Conservation (phyloP, 2,888 invertebrate genomes). For the Abscondita cerata region DNA sequence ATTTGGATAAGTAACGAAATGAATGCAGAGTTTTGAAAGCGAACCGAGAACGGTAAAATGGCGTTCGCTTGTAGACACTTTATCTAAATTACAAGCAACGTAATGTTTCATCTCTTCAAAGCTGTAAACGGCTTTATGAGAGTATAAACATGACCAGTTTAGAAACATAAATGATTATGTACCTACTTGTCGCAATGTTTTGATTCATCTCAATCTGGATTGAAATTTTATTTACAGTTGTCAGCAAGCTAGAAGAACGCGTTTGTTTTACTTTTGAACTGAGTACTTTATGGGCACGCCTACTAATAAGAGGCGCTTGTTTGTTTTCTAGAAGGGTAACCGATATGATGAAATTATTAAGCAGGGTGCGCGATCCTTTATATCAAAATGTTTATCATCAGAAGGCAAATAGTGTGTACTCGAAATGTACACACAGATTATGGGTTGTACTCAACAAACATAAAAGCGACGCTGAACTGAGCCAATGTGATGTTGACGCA, state of each 20-base stretch:
- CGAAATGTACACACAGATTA: slow-evolving; percentile 51
- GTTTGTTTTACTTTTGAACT: slow-evolving; percentile 25
- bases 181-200: slow-evolving; percentile 24
- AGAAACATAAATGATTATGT: slow-evolving; percentile 39
- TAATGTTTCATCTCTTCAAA: slow-evolving; percentile 40
- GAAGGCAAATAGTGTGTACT: slow-evolving; percentile 58
- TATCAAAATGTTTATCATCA: slow-evolving; percentile 56
- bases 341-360: slow-evolving; percentile 34
- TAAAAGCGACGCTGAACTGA: slow-evolving; percentile 40
- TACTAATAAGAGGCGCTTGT: slow-evolving; percentile 16
- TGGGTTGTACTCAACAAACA: slow-evolving; percentile 39
- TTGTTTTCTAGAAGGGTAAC: slow-evolving; percentile 9
- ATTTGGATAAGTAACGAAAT: slow-evolving; percentile 41
- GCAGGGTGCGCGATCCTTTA: slow-evolving; percentile 48
- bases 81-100: slow-evolving; percentile 42
- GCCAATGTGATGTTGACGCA: slow-evolving; percentile 64
- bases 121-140: slow-evolving; percentile 39
- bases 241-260: too few species aligned
- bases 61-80: slow-evolving; percentile 38
- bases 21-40: slow-evolving; percentile 36
- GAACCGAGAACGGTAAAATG: slow-evolving; percentile 33
- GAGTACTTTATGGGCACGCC: slow-evolving; percentile 24
- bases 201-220: slow-evolving; percentile 25
- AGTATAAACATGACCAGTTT: slow-evolving; percentile 37
- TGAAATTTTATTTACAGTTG: slow-evolving; percentile 19